phyloP scores from a whole-genome alignment of 2,888 invertebrate species.

The Pterostichus madidus region DNA sequence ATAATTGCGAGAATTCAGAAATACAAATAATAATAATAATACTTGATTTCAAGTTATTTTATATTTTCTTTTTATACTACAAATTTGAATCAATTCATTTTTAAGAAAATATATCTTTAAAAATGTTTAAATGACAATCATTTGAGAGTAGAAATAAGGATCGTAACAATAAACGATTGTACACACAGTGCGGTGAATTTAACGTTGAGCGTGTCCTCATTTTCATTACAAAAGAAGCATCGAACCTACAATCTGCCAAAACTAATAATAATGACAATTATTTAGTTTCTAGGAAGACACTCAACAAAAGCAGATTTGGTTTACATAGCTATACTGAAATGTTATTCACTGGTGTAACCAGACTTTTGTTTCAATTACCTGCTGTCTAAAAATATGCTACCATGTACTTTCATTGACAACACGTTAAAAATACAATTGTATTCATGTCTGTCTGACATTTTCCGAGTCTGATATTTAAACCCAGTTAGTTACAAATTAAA shows the following conservation, averaged over 20 bases:
- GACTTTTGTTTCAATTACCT: conserved; percentile 12
- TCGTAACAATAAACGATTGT: background rate
- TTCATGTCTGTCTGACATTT: too few species aligned
- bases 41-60: too few species aligned
- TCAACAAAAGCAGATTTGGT: background rate
- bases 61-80: too few species aligned
- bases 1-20: too few species aligned
- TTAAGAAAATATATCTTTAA: too few species aligned
- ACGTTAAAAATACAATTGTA: too few species aligned
- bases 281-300: background rate
- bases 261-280: conserved; percentile 23
- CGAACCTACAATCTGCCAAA: conserved; percentile 35
- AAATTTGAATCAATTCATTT: too few species aligned
- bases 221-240: conserved; percentile 31
- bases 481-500: too few species aligned
- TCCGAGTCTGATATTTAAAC: too few species aligned
- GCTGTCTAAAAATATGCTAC: conserved; percentile 1
- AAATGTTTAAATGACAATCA: too few species aligned
- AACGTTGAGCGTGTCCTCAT: conserved; percentile 36
- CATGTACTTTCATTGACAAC: background rate
- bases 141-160: too few species aligned
- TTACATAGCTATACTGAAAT: background rate
- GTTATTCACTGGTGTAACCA: background rate
- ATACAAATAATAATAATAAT: too few species aligned
- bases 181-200: background rate